These are phyloP conservation scores for Erebia palarica DNA, from an alignment of 2,888 invertebrate genomes.

Conservation along the genomic window DNA sequence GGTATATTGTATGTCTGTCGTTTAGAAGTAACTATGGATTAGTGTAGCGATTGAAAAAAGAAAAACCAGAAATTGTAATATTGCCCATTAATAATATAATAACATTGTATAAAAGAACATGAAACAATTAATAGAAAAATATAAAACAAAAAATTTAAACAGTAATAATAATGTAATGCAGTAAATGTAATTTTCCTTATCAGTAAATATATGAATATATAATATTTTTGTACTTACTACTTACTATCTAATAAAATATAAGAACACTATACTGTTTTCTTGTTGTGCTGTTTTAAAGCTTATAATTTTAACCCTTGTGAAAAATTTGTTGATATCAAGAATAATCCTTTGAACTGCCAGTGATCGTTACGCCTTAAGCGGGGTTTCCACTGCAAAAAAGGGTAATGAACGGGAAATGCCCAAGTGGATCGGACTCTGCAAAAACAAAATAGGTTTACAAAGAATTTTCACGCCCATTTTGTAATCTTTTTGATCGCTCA, in stretches of 20 bases:
- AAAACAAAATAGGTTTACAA: too few relatives aligned
- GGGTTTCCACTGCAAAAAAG: too few relatives aligned
- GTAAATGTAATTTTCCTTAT: background rate
- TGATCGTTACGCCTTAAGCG: too few relatives aligned
- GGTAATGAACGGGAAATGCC: too few relatives aligned
- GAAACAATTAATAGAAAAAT: constrained; percentile 1
- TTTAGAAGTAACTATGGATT: too few relatives aligned
- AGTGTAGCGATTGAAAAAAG: background rate
- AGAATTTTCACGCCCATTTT: too few relatives aligned
- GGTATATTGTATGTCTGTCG: too few relatives aligned
- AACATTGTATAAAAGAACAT: background rate
- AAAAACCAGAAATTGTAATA: background rate
- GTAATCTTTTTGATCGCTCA: too few relatives aligned
- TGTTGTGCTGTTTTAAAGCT: constrained; percentile 14
- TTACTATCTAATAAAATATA: constrained; percentile 21
- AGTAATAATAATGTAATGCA: constrained; percentile 5
- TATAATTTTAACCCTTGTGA: background rate
- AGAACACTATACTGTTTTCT: background rate
- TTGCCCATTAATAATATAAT: background rate
- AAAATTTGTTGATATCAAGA: background rate
- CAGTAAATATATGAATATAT: background rate
- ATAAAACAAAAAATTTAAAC: background rate
- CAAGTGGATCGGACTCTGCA: too few relatives aligned
- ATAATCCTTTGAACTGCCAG: too few relatives aligned
- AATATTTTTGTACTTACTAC: constrained; percentile 5